Conservation (phyloP, 2,888 invertebrate species). For the Xestia xanthographa region DNA sequence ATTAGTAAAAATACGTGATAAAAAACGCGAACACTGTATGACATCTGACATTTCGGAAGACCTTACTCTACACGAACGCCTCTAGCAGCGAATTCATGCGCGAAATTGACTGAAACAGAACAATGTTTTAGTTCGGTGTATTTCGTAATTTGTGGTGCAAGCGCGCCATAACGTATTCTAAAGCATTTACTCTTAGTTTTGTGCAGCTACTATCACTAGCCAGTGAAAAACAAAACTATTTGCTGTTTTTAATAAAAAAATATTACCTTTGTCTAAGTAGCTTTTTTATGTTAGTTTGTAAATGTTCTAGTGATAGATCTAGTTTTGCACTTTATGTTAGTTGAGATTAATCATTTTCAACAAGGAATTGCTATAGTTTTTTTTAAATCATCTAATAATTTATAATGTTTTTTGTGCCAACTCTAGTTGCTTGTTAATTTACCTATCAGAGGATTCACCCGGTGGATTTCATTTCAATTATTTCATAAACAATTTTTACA, state of each 20-base stretch:
- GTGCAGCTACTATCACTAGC: slow-evolving; percentile 25
- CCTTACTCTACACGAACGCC: too few relatives aligned
- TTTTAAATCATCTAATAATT: neutral
- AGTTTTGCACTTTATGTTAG: slow-evolving; percentile 8
- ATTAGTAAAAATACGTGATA: too few relatives aligned
- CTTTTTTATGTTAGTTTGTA: slow-evolving; percentile 17
- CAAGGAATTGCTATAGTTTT: slow-evolving; percentile 23
- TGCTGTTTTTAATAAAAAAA: slow-evolving; percentile 1
- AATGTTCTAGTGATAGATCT: slow-evolving; percentile 26
- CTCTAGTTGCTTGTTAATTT: neutral
- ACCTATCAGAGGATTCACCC: neutral
- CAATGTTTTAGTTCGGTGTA: neutral
- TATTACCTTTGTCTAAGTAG: neutral
- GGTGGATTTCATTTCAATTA: too few relatives aligned
- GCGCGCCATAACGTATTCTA: slow-evolving; percentile 18
- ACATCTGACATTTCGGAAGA: too few relatives aligned
- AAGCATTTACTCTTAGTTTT: slow-evolving; percentile 48
- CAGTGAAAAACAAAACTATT: slow-evolving; percentile 1
- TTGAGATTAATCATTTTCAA: slow-evolving; percentile 68
- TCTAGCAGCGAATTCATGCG: too few relatives aligned
- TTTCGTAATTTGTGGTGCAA: neutral
- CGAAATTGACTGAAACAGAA: neutral
- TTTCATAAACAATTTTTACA: too few relatives aligned
- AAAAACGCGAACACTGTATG: too few relatives aligned
- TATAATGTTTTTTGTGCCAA: neutral